These are phyloP conservation scores for Brienomyrus brachyistius DNA, from an alignment of 2,113 vertebrate species.

Conservation along the genomic window DNA sequence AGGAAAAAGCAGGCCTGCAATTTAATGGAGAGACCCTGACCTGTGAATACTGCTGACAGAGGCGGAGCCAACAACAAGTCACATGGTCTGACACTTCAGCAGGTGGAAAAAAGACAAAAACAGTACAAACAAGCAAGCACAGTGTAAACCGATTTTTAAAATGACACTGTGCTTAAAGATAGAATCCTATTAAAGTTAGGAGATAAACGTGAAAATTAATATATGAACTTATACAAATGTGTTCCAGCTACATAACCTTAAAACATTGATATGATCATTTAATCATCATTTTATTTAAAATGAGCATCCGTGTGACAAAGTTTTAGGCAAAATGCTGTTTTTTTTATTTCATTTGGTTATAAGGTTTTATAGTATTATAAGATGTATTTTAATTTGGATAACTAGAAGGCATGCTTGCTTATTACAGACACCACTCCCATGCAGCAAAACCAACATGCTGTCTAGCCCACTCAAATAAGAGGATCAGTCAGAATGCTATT, in stretches of 20 bases:
- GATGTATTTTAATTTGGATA: neutral
- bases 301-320: neutral
- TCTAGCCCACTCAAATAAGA: neutral
- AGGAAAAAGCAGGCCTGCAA: neutral
- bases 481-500: neutral
- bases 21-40: neutral
- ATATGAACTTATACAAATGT: neutral
- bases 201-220: neutral
- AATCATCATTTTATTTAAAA: neutral
- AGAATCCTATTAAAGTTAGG: neutral
- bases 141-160: neutral
- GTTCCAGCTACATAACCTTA: neutral
- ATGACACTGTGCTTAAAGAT: neutral
- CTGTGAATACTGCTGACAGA: constrained; percentile 7
- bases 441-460: neutral
- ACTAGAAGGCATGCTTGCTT: neutral
- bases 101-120: neutral
- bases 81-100: neutral
- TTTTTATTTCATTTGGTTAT: neutral
- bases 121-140: neutral
- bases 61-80: neutral
- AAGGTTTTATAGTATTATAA: neutral
- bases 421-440: neutral
- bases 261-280: neutral
- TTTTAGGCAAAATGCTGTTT: neutral